Evolutionary conservation across 1,140 invertebrate species (phyloP), one percentile per base, ranked within the genome.

Genomic region (Dryas iulia): DNA sequence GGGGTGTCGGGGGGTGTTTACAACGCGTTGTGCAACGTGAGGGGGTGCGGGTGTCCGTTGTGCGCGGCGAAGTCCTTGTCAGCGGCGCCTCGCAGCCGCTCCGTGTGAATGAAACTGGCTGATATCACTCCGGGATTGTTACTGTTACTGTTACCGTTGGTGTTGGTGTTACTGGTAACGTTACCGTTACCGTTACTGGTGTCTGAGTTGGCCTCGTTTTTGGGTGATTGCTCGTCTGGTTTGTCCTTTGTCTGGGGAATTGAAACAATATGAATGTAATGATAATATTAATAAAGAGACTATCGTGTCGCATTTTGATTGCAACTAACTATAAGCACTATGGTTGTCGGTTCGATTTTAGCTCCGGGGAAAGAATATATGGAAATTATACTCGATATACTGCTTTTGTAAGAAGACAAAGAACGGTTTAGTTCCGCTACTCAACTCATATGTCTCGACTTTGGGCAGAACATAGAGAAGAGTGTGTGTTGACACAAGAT

Each of bases 21-120:
- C 71, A 90, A 89, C 26, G 88, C 88, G 62, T 90, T 90, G 25
- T 86, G 88, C 70, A 90, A 62, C 54, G 86, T 90, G 6, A 90
- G 72, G 59, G 88, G 88, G 59, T 90, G 88, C 3, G 67, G 71
- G 63, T 79, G 76, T 0, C 76, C 88, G 75, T 89, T 89, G 82
- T 90, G 88, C 82, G 87, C 74, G 1, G 83, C 74, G 80, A 84
- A 89, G 69, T 90, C 87, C 31, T 85, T 77, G 30, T 63, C 56
- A 26, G 77, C 76, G 65, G 74, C 66, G 61, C 39, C 39, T 47
- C 39, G 39, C 7, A 71, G 68, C 0, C 81, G 76, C 64, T 87
- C 86, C 6, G 74, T 75, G 47, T 86, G 83, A 33, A 89, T 76
- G 78, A 89, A 87, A 74, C 76, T 82, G 73, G 87, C 87, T n/a